Conservation (phyloP, 2,888 invertebrate species). For the Hecatera dysodea region DNA sequence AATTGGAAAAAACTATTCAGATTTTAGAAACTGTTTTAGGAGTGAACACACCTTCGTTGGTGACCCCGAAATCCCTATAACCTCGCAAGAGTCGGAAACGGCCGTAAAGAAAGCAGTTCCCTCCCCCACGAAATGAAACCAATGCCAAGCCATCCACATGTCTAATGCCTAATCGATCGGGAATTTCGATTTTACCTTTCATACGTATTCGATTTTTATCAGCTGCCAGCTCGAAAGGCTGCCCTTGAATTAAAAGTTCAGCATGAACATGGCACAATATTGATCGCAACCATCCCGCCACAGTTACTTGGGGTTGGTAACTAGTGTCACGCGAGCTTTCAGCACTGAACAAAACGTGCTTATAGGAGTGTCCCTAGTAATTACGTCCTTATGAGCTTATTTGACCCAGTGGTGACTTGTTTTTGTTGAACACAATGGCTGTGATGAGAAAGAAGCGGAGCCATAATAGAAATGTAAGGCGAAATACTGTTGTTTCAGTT, state of each 20-base stretch:
- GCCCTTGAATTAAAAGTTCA: conserved; percentile 78
- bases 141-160: conserved; percentile 16
- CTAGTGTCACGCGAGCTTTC: conserved; percentile 82
- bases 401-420: conserved; percentile 48
- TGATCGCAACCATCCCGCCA: conserved; percentile 76
- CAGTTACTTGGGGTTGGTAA: conserved; percentile 66
- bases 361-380: conserved; percentile 74
- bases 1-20: not conserved
- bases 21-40: not conserved
- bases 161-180: conserved; percentile 41
- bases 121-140: conserved; percentile 6
- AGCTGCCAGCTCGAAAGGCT: conserved; percentile 54
- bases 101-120: conserved; percentile 22
- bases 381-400: conserved; percentile 55
- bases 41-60: conserved; percentile 5
- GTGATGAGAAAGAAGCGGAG: conserved; percentile 67
- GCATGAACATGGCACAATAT: conserved; percentile 73
- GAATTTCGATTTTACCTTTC: conserved; percentile 39
- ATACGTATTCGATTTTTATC: conserved; percentile 58
- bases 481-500: conserved; percentile 19
- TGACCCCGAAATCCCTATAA: conserved; percentile 13
- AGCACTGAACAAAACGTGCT: conserved; percentile 74
- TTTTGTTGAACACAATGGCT: conserved; percentile 66
- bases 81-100: not conserved
- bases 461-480: conserved; percentile 69